These are phyloP conservation scores for Anolis carolinensis DNA, from an alignment of 2,113 vertebrate genomes.

Conservation along the genomic window DNA sequence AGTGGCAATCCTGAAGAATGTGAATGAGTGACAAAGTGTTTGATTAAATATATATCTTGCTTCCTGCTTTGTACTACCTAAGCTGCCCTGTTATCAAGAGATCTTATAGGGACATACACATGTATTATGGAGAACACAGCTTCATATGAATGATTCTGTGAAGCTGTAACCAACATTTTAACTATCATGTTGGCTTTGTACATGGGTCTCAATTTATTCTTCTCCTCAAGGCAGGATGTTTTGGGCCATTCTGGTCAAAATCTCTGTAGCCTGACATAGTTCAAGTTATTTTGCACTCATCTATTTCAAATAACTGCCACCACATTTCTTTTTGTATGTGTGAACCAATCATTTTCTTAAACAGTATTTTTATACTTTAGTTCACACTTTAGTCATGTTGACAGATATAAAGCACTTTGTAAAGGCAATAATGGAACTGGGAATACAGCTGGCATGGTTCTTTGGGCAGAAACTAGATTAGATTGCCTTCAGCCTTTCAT, in stretches of 20 bases:
- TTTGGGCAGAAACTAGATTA: slow-evolving; percentile 50
- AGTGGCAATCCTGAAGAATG: too few species aligned
- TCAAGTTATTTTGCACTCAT: neutral
- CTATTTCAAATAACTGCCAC: slow-evolving; percentile 35
- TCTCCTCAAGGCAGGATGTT: neutral
- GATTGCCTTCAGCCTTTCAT: slow-evolving; percentile 52
- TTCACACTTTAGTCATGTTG: slow-evolving; percentile 63
- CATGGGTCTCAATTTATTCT: too few species aligned
- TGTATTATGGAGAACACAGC: too few species aligned
- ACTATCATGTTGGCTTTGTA: too few species aligned
- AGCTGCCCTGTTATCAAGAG: too few species aligned
- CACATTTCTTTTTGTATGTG: slow-evolving; percentile 3
- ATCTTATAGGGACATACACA: too few species aligned
- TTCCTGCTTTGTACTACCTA: too few species aligned
- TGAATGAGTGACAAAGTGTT: too few species aligned
- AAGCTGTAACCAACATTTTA: too few species aligned
- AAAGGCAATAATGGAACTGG: slow-evolving; percentile 69
- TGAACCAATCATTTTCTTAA: slow-evolving; percentile 55
- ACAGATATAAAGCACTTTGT: slow-evolving; percentile 69
- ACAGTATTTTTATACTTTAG: slow-evolving; percentile 51
- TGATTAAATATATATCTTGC: too few species aligned
- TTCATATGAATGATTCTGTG: too few species aligned
- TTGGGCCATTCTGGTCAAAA: neutral
- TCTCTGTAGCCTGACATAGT: neutral
- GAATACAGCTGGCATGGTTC: slow-evolving; percentile 66